These are phyloP conservation scores for Trogon surrucura DNA, from an alignment of 2,113 vertebrate genomes.

Conservation along the genomic window DNA sequence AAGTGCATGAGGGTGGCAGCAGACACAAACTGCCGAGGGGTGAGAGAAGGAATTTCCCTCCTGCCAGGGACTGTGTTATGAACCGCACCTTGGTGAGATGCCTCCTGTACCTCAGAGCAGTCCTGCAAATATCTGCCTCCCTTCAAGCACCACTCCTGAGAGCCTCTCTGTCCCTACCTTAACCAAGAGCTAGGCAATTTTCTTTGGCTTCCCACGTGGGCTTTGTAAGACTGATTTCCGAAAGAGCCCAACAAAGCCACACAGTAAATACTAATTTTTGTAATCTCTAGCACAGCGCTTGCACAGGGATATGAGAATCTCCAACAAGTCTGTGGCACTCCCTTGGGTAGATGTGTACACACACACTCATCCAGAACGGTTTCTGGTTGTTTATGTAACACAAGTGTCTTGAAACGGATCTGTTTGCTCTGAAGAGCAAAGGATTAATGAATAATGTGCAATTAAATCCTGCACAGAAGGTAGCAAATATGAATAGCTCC, in stretches of 20 bases:
- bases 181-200: background rate
- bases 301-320: background rate
- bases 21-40: background rate
- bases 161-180: background rate
- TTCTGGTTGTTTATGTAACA: conserved; percentile 31
- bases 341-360: background rate
- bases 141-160: background rate
- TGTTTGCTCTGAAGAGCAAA: conserved; percentile 48
- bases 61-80: too few species aligned
- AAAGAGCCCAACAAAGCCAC: background rate
- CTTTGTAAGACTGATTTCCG: background rate
- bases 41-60: background rate
- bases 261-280: background rate
- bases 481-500: background rate
- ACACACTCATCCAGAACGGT: background rate
- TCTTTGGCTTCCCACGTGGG: background rate
- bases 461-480: conserved; percentile 33
- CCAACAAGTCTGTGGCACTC: rapidly evolving
- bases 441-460: conserved; percentile 37
- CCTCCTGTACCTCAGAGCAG: background rate
- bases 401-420: conserved; percentile 17
- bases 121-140: background rate
- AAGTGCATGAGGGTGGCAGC: background rate
- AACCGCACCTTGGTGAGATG: rapidly evolving
- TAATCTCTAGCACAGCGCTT: background rate